Evolutionary conservation across 1,140 invertebrate genomes (phyloP).

Genomic region (Halyomorpha halys): DNA sequence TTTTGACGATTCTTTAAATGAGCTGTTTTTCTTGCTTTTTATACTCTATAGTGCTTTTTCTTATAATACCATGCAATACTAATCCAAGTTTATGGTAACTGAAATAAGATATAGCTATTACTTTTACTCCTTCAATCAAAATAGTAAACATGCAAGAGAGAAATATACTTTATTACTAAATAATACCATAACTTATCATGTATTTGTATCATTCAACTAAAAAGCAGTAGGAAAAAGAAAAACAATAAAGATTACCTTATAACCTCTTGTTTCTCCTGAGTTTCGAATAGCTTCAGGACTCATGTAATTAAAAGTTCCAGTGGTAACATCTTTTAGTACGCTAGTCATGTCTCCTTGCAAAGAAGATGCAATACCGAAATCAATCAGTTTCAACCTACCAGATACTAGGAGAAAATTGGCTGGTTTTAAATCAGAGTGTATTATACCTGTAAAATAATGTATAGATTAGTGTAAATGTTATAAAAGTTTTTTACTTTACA

Average conservation of each 20-base stretch:
- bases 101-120: not conserved
- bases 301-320: conserved; percentile 92
- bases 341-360: conserved; percentile 82
- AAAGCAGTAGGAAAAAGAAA: not conserved
- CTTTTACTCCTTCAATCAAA: too few relatives aligned
- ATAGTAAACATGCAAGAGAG: too few relatives aligned
- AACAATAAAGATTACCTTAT: not conserved
- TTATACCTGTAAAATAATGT: conserved; percentile 57
- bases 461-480: not conserved
- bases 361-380: conserved; percentile 94
- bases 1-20: too few relatives aligned
- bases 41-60: too few relatives aligned
- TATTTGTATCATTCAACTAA: too few relatives aligned
- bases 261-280: conserved; percentile 6
- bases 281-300: conserved; percentile 79
- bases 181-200: too few relatives aligned
- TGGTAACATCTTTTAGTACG: conserved; percentile 66
- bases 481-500: too few relatives aligned
- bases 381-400: conserved; percentile 85
- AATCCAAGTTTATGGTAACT: not conserved
- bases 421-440: conserved; percentile 94
- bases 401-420: conserved; percentile 88
- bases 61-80: too few relatives aligned
- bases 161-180: too few relatives aligned
- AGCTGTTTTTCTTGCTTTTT: too few relatives aligned